A percentile compares a stretch with the other conserved stretches of the same genome.
phyloP scores from a whole-genome alignment of 2,797 vertebrate species.

The Acropternis orthonyx region DNA sequence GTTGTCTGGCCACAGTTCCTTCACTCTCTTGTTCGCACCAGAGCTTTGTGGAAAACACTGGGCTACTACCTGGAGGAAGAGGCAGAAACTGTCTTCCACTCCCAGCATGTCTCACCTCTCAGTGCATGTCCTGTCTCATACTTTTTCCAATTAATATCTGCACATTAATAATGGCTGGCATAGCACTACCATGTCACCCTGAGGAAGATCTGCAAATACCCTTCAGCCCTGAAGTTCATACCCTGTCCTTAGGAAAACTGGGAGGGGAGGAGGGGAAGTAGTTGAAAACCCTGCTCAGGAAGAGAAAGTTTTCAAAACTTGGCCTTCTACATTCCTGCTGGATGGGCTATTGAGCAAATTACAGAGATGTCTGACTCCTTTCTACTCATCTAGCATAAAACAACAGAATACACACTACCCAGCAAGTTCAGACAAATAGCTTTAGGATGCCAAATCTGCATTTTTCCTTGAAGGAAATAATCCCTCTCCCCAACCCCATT shows the following conservation, averaged over 20 bases:
- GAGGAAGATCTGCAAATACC: background rate
- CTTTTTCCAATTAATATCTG: background rate
- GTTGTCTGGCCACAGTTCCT: background rate
- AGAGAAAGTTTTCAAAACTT: background rate
- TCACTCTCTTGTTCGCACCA: background rate
- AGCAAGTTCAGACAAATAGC: constrained; percentile 55
- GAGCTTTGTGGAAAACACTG: background rate
- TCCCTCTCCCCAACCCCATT: background rate
- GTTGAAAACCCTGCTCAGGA: background rate
- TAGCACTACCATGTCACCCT: background rate
- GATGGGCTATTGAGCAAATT: background rate
- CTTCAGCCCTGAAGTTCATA: background rate
- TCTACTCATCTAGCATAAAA: background rate
- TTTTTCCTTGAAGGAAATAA: constrained; percentile 52
- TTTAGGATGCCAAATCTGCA: constrained; percentile 35
- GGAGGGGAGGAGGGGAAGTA: background rate
- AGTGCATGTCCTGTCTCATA: background rate
- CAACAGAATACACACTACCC: background rate
- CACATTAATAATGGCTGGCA: background rate
- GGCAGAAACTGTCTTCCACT: background rate
- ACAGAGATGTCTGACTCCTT: background rate
- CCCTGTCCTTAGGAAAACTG: background rate
- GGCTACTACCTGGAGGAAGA: background rate
- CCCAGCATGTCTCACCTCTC: background rate
- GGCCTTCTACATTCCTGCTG: constrained; percentile 35